Evolutionary conservation across 2,113 vertebrate species (phyloP), one percentile per base, ranked within the genome.

Genomic region (Dasypus novemcinctus): DNA sequence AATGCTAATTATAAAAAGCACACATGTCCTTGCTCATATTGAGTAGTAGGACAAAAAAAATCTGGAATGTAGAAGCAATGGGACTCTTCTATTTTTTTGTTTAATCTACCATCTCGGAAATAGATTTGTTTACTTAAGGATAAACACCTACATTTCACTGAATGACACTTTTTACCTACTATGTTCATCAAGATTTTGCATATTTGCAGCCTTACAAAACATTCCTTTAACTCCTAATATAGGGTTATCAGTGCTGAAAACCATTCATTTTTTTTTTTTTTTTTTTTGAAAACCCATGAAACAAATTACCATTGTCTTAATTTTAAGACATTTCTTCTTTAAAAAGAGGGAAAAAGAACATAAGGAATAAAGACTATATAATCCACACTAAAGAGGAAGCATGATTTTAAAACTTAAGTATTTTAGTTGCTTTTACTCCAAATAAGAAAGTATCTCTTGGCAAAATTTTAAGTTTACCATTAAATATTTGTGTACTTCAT

Each of bases 281-380:
- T n/a, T n/a, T n/a, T n/a, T n/a, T n/a, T 97, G 96, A 98, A 98
- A 97, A 94, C 93, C 96, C 97, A 84, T 52, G 84, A 96, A 96
- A 80, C 81, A 97, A 98, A 97, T 98, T 93, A 93, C 36, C 93
- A 95, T 75, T 83, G 82, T 96, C 66, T 97, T 97, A 96, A 87
- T 96, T 95, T 95, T 93, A 36, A 95, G 54, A 85, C 71, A 69
- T 41, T 14, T 14, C 27, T 33, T 94, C 4, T 49, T 14, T n/a
- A 59, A 94, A 96, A 18, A 83, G n/a, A n/a, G 43, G 10, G 85
- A 20, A 25, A 0, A 54, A 90, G 27, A 68, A 0, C 11, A 86
- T 13, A 9, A 92, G 43, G 80, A 52, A 93, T 46, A 81, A 85
- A 81, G 29, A 64, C 29, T 71, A 64, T 38, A 17, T 66, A 71